Percentiles rank a stretch among this genome's conserved stretches.
These are phyloP conservation scores for Cryptotermes secundus DNA, from an alignment of 1,140 invertebrate genomes.

Conservation along the genomic window DNA sequence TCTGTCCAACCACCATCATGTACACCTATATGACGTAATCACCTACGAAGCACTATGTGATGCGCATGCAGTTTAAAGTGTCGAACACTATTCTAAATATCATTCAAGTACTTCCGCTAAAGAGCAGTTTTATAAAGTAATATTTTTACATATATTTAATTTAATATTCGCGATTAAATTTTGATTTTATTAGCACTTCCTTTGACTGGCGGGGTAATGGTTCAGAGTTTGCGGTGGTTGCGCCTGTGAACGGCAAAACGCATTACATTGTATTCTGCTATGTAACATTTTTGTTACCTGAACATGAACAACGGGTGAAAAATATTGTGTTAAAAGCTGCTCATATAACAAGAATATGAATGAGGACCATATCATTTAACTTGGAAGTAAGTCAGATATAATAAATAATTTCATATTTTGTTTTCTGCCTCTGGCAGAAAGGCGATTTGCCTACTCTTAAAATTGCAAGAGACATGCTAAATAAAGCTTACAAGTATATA, in stretches of 20 bases:
- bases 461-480: too few species aligned
- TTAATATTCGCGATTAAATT: not conserved
- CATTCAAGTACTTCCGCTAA: not conserved
- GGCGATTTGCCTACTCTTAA: too few species aligned
- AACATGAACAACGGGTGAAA: slow-evolving; percentile 22
- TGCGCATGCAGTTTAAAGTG: not conserved
- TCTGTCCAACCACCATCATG: not conserved
- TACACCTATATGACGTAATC: slow-evolving; percentile 23
- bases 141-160: not conserved
- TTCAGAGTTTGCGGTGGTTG: not conserved
- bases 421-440: slow-evolving; percentile 15
- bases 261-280: not conserved
- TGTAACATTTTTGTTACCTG: not conserved
- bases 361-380: slow-evolving; percentile 72
- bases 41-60: not conserved
- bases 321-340: slow-evolving; percentile 14
- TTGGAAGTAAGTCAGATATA: slow-evolving; percentile 61
- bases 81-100: not conserved
- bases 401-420: slow-evolving; percentile 15
- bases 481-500: too few species aligned
- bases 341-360: slow-evolving; percentile 52
- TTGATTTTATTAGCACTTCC: not conserved
- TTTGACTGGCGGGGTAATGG: not conserved
- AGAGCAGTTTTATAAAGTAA: not conserved
- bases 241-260: slow-evolving; percentile 26